Conservation (phyloP, 2,797 vertebrate species). For the Enoplosus armatus region DNA sequence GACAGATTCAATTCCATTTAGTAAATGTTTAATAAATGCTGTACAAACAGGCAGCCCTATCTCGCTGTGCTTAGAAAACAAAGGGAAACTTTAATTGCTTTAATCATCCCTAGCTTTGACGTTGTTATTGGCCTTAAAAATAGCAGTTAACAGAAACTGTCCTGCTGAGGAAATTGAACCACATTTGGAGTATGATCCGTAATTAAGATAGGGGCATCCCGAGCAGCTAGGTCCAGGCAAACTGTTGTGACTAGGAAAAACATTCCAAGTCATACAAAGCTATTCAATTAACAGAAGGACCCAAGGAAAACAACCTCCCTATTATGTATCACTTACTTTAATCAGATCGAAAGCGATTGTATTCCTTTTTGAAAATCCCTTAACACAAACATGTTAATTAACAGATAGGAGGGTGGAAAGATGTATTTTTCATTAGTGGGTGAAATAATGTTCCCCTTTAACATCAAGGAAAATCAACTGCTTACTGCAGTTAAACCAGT, state of each 20-base stretch:
- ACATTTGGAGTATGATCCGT: constrained; percentile 88
- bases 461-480: constrained; percentile 85
- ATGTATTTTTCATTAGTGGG: constrained; percentile 86
- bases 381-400: constrained; percentile 87
- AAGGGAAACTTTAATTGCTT: constrained; percentile 99
- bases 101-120: constrained; percentile 97
- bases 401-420: constrained; percentile 87
- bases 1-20: constrained; percentile 99
- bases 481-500: constrained; percentile 84
- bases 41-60: constrained; percentile 91
- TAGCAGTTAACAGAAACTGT: constrained; percentile 94
- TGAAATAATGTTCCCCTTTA: constrained; percentile 85
- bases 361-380: constrained; percentile 84
- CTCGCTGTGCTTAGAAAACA: constrained; percentile 93
- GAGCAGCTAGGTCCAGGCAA: constrained; percentile 73
- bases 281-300: constrained; percentile 89
- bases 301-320: constrained; percentile 86
- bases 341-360: constrained; percentile 87
- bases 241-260: constrained; percentile 87
- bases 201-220: constrained; percentile 89
- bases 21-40: constrained; percentile 97
- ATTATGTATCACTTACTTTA: constrained; percentile 89
- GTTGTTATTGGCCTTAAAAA: constrained; percentile 92
- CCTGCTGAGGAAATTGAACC: constrained; percentile 91
- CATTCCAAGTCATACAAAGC: constrained; percentile 86